Evolutionary conservation across 2,888 invertebrate genomes (phyloP).

Genomic region (Sesia apiformis): DNA sequence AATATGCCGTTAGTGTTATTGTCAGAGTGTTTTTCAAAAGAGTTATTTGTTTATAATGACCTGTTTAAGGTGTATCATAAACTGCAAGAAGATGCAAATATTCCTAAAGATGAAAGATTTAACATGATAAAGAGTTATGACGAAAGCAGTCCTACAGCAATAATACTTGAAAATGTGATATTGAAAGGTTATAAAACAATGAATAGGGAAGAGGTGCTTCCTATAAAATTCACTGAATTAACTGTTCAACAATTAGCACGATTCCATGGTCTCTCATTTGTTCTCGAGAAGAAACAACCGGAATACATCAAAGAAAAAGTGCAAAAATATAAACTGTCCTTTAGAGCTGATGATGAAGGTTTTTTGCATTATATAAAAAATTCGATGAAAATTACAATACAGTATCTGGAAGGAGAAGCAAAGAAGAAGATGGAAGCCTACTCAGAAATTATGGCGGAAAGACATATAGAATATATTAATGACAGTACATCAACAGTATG

Average conservation of each 20-base stretch:
- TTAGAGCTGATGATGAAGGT: constrained; percentile 12
- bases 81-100: constrained; percentile 16
- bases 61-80: constrained; percentile 15
- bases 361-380: constrained; percentile 18
- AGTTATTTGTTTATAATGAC: constrained; percentile 28
- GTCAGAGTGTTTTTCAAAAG: constrained; percentile 19
- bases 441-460: constrained; percentile 14
- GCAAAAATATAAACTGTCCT: too few relatives aligned
- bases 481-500: constrained; percentile 14
- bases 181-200: constrained; percentile 21
- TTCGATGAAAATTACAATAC: constrained; percentile 13
- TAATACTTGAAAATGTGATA: constrained; percentile 22
- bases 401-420: constrained; percentile 17
- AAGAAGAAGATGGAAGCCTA: constrained; percentile 14
- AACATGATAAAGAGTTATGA: constrained; percentile 15
- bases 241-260: constrained; percentile 22
- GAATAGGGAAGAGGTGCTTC: constrained; percentile 15
- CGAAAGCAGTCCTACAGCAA: constrained; percentile 13
- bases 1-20: constrained; percentile 17
- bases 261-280: constrained; percentile 24
- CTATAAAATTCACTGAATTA: constrained; percentile 21
- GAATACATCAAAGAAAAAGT: constrained; percentile 1
- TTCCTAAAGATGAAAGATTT: constrained; percentile 15
- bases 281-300: constrained; percentile 15
- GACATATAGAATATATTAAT: constrained; percentile 15